Base-by-base conservation (phyloP, 2,888 invertebrate genomes). In the Acrobeloides nanus region DNA sequence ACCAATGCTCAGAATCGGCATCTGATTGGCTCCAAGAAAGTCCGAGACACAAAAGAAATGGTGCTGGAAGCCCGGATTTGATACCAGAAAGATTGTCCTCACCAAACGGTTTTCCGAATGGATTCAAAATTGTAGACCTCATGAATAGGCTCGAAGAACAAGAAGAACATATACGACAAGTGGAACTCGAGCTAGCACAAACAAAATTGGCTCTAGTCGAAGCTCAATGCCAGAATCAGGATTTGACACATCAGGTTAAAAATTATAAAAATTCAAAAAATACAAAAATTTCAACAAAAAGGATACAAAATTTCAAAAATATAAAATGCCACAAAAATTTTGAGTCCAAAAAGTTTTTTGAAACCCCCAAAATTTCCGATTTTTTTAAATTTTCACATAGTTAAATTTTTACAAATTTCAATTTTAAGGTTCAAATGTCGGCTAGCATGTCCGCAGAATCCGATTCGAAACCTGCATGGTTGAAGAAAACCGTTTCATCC, bases 201-300 rank as follows among this genome's bases (percentile, higher is more conserved):
- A 89, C 93, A 0, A 97, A 97, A 76, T 79, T 97, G 59, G 90
- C 89, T 0, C 85, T 93, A 59, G 97, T 95, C 4, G 92, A 97
- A 77, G 62, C 67, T 0, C 62, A 69, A 37, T 72, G 70, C 44
- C 57, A 64, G 25, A 71, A 71, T 40, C 70, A 71, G 53, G 71
- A 89, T 75, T 78, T 95, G 55, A 87, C 86, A 31, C 92, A 95
- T 50, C 68, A 72, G 42, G 53, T 69, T 39, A 84, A 18, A 10
- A 12, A 7, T 24, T 24, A 10, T 21, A 17, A 33, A 18, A 41
- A 20, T 6, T 20, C 6, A 44, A 18, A 15, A 10, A 5, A 17
- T n/a, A n/a, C n/a, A n/a, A n/a, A n/a, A n/a, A n/a, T n/a, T 40
- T 43, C 40, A 10, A 3, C 23, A 34, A 18, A n/a, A n/a, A n/a